phyloP scores from a whole-genome alignment of 2,888 invertebrate genomes.

The Cyrtodaria siliqua region DNA sequence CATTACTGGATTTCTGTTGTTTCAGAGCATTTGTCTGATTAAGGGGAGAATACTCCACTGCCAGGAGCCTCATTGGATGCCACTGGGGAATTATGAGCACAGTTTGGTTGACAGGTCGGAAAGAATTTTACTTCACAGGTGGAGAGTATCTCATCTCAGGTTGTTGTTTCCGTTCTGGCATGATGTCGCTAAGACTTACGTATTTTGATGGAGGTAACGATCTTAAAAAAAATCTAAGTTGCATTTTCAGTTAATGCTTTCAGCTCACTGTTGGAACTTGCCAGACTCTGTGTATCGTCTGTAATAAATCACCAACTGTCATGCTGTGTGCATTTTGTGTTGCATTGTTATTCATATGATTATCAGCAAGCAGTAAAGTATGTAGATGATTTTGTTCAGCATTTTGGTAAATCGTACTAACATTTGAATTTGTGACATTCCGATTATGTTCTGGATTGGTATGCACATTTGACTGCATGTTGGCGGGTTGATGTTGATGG shows the following conservation, averaged over 20 bases:
- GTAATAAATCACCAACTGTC: conserved; percentile 21
- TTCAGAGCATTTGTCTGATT: conserved; percentile 7
- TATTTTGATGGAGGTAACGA: conserved; percentile 72
- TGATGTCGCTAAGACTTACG: conserved; percentile 65
- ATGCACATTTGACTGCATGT: neutral
- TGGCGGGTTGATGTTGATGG: neutral
- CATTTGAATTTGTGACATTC: neutral
- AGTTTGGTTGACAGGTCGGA: conserved; percentile 60
- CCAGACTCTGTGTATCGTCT: conserved; percentile 65
- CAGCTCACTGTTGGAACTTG: conserved; percentile 67
- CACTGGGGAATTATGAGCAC: conserved; percentile 11
- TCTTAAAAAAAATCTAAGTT: conserved; percentile 69
- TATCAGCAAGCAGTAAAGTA: no score
- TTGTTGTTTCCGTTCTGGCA: conserved; percentile 50
- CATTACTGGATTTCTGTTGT: conserved; percentile 28
- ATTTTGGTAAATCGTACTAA: neutral
- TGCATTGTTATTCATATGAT: no score
- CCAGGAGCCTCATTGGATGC: conserved; percentile 29
- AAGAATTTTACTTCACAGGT: conserved; percentile 72
- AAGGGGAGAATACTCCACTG: conserved; percentile 58
- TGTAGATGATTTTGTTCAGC: neutral
- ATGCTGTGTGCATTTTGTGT: neutral
- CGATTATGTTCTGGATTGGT: neutral
- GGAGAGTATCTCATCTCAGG: conserved; percentile 59
- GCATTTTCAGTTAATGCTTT: conserved; percentile 65